phyloP scores from a whole-genome alignment of 2,797 vertebrate genomes.

The Helicolenus hilgendorfi region DNA sequence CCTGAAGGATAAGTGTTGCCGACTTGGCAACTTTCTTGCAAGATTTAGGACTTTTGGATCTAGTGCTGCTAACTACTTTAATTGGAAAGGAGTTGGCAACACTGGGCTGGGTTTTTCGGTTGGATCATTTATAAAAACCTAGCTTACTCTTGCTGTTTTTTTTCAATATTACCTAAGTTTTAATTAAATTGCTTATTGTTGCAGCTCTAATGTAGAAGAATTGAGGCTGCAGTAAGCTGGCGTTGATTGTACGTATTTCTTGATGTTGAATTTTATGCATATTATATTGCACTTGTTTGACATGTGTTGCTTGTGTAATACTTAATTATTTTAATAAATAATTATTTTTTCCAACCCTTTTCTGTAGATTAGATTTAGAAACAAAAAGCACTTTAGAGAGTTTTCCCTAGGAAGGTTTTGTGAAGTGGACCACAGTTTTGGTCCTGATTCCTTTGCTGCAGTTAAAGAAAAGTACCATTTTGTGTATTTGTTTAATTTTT shows the following conservation, averaged over 20 bases:
- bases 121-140: background rate
- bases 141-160: background rate
- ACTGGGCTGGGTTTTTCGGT: background rate
- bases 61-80: background rate
- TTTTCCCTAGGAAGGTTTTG: background rate
- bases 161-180: too few species aligned
- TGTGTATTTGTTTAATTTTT: background rate
- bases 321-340: background rate
- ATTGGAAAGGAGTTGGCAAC: background rate
- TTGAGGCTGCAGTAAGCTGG: background rate
- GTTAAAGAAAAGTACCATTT: background rate
- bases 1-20: too few species aligned
- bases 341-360: background rate
- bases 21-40: too few species aligned
- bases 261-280: background rate
- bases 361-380: background rate
- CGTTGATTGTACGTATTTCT: background rate
- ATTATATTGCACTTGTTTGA: background rate
- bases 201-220: background rate
- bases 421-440: background rate
- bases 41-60: too few species aligned
- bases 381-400: background rate
- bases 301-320: background rate
- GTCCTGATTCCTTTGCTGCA: background rate
- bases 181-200: background rate